Conservation (phyloP, 2,797 vertebrate species). For the Eulemur rubriventer region DNA sequence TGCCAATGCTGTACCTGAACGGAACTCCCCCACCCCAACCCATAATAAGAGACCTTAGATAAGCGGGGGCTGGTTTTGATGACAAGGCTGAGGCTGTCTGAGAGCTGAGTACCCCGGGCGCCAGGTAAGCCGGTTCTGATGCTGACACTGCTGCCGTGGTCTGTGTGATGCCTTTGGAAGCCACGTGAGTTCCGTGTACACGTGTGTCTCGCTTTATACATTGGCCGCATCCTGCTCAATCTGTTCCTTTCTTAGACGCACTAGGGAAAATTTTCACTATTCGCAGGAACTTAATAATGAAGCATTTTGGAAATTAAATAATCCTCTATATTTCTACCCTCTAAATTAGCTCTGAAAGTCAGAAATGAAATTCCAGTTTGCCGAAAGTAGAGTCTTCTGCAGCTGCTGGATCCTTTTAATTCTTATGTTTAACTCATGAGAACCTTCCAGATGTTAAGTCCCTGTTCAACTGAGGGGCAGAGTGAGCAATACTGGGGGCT, state of each 20-base stretch:
- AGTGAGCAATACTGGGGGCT: neutral
- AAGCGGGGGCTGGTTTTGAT: neutral
- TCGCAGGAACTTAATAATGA: neutral
- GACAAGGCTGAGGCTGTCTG: neutral
- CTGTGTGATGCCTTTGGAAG: neutral
- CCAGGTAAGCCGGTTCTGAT: neutral
- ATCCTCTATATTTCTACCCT: constrained; percentile 11
- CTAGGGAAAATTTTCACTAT: neutral
- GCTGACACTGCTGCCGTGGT: rapidly evolving
- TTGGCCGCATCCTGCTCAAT: neutral
- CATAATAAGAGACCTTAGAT: too few relatives aligned
- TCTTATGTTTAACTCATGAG: neutral
- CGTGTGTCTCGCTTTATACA: rapidly evolving
- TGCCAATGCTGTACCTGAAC: neutral
- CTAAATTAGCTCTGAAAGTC: neutral
- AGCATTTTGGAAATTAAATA: neutral
- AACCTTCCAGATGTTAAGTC: neutral
- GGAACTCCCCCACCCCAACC: too few relatives aligned
- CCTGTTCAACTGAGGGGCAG: neutral
- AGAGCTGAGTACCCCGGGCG: neutral
- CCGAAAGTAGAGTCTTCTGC: neutral
- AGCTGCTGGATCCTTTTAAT: neutral
- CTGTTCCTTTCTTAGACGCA: neutral
- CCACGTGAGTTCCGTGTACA: rapidly evolving
- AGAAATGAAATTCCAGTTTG: neutral